Evolutionary conservation across 2,113 vertebrate species (phyloP).

Genomic region (Mohoua ochrocephala): DNA sequence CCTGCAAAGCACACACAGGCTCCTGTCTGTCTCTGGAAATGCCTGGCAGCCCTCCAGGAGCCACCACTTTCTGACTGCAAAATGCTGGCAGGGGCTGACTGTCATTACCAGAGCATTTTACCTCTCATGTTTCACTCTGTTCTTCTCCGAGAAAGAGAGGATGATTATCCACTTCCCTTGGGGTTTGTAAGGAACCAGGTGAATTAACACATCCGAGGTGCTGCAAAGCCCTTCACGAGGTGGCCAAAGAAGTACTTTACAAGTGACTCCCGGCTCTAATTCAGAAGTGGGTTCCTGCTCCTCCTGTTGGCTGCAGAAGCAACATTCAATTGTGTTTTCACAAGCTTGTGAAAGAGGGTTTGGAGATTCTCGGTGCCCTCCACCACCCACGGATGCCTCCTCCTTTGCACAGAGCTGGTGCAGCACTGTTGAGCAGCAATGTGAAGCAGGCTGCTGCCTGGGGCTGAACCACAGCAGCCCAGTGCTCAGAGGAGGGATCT

Average conservation of each 20-base stretch:
- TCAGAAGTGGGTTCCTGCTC: background rate
- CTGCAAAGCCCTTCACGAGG: rapidly evolving
- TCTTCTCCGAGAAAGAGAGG: background rate
- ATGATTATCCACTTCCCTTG: background rate
- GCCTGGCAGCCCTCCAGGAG: background rate
- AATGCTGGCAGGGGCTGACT: background rate
- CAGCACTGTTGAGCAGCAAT: background rate
- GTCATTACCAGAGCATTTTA: background rate
- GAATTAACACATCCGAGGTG: background rate
- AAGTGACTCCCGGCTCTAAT: background rate
- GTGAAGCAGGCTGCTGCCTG: background rate
- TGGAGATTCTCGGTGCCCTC: background rate
- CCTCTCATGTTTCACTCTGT: background rate
- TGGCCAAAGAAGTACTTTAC: background rate
- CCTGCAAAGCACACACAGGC: background rate
- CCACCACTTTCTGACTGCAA: background rate
- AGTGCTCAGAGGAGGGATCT: background rate
- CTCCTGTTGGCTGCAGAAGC: background rate
- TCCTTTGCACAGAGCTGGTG: background rate
- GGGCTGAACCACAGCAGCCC: background rate
- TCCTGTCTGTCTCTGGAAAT: background rate
- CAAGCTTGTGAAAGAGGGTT: background rate
- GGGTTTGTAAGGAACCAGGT: background rate
- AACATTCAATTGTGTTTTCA: background rate
- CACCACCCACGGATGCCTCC: rapidly evolving